phyloP scores from a whole-genome alignment of 2,797 vertebrate genomes.

The Molothrus aeneus region DNA sequence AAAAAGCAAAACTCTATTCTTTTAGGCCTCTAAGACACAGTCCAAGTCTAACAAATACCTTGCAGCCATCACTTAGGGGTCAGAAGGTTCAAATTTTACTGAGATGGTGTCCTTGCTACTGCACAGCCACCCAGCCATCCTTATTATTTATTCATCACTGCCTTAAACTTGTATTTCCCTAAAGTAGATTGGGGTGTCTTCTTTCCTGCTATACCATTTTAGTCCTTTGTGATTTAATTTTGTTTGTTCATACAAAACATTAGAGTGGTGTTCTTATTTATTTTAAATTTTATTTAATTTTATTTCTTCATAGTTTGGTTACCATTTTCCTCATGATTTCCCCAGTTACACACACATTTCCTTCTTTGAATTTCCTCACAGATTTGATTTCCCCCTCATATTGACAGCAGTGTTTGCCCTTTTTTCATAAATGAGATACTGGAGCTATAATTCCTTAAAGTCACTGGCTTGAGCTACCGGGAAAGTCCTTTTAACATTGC shows the following conservation, averaged over 20 bases:
- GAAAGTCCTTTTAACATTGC: background rate
- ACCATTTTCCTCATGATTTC: background rate
- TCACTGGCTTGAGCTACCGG: background rate
- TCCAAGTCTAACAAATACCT: background rate
- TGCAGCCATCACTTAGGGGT: background rate
- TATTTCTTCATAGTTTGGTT: background rate
- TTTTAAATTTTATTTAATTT: rapidly evolving
- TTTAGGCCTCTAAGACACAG: background rate
- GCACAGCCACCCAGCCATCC: background rate
- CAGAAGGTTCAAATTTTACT: background rate
- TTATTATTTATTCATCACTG: background rate
- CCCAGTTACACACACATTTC: background rate
- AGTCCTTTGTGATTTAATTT: background rate
- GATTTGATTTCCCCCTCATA: background rate
- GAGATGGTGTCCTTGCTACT: background rate
- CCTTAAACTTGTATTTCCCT: background rate
- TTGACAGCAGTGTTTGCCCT: background rate
- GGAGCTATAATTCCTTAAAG: background rate
- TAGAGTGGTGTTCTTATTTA: background rate
- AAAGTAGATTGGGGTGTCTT: background rate
- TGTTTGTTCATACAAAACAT: background rate
- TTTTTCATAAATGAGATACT: background rate
- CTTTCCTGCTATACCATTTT: background rate
- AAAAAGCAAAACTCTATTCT: background rate
- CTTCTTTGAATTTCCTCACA: background rate